Evolutionary conservation across 2,113 vertebrate genomes (phyloP).

Genomic region (Syngnathus typhle): DNA sequence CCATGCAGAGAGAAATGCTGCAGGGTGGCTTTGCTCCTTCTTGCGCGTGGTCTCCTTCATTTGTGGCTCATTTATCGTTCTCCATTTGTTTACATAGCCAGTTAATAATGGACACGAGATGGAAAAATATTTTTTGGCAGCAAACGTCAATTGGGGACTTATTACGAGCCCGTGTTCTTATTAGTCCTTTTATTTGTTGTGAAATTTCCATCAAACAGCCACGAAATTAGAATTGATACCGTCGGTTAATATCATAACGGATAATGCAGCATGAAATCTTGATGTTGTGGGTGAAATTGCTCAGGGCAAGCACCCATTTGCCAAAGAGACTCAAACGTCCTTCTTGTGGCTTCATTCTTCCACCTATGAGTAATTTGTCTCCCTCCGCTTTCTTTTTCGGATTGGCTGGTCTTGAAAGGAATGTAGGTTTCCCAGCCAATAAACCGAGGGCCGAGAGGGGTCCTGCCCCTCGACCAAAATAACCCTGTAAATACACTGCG

Average conservation of each 20-base stretch:
- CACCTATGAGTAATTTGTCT: constrained; percentile 17
- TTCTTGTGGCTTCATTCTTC: too few relatives aligned
- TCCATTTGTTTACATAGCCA: constrained; percentile 11
- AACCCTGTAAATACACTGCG: constrained; percentile 64
- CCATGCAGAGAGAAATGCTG: constrained; percentile 53
- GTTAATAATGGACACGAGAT: constrained; percentile 12
- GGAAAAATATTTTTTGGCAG: neutral
- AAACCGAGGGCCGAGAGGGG: constrained; percentile 23
- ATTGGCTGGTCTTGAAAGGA: constrained; percentile 48
- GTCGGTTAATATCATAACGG: neutral
- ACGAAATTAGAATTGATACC: neutral
- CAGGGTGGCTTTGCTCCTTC: constrained; percentile 41
- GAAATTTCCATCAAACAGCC: neutral
- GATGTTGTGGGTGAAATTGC: neutral
- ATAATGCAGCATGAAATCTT: neutral
- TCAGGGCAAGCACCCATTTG: neutral
- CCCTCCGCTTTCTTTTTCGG: constrained; percentile 30
- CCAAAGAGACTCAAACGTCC: too few relatives aligned
- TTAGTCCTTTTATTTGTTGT: neutral
- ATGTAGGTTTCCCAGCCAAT: constrained; percentile 47
- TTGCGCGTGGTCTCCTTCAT: neutral
- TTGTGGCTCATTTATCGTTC: neutral
- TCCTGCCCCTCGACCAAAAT: constrained; percentile 61
- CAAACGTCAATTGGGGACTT: neutral
- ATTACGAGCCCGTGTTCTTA: neutral